Conservation (phyloP, 2,797 vertebrate species). For the Petrocephalus schoutedeni region DNA sequence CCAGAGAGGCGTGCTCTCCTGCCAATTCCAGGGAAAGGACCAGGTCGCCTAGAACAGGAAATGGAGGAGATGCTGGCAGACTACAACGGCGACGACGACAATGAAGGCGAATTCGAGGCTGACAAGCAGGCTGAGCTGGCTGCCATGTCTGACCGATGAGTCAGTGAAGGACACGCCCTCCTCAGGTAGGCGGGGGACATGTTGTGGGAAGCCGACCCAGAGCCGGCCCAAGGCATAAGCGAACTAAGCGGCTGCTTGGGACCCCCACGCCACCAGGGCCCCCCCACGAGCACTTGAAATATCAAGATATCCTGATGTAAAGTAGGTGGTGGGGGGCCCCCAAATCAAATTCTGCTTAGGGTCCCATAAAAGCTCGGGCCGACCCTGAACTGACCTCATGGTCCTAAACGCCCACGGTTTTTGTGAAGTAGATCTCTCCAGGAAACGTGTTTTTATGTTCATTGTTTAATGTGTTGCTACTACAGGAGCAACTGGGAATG, state of each 20-base stretch:
- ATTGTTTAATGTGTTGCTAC: not conserved
- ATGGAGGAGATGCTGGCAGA: slow-evolving; percentile 62
- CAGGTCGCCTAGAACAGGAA: slow-evolving; percentile 44
- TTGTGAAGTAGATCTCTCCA: not conserved
- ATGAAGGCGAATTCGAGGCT: slow-evolving; percentile 83
- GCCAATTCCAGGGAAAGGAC: not conserved
- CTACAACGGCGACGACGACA: slow-evolving; percentile 81
- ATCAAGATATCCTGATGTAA: too few species aligned
- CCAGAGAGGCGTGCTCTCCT: not conserved
- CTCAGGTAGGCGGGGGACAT: not conserved
- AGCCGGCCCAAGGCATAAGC: too few species aligned
- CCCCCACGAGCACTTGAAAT: too few species aligned
- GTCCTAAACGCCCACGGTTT: not conserved
- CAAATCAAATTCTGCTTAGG: too few species aligned
- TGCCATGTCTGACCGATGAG: slow-evolving; percentile 67
- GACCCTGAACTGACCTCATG: not conserved
- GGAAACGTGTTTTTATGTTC: not conserved
- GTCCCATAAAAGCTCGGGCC: too few species aligned
- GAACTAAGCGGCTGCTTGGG: too few species aligned
- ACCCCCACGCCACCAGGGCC: too few species aligned
- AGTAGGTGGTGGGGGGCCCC: too few species aligned
- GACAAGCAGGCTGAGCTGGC: slow-evolving; percentile 84
- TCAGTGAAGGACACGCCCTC: slow-evolving; percentile 28
- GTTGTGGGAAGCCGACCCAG: not conserved
- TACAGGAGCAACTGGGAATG: not conserved